A percentile compares a stretch with the other conserved stretches of the same genome.
Evolutionary conservation across 2,113 vertebrate species (phyloP).

Genomic region (Ptilonorhynchus violaceus): DNA sequence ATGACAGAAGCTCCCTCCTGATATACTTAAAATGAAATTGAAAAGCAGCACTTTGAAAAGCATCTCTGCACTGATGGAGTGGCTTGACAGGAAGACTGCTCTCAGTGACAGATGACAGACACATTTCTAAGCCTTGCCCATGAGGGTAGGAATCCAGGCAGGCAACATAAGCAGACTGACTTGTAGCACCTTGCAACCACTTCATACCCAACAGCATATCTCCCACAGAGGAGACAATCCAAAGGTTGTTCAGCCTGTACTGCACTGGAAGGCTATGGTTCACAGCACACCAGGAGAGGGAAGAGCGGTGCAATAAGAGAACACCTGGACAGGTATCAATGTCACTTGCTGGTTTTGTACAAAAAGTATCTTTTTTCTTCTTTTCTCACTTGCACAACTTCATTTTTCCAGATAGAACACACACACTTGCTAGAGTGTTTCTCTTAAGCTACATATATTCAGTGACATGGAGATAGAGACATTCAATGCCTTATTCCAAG

Average conservation of each 20-base stretch:
- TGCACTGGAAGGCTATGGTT: background rate
- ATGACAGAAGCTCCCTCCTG: background rate
- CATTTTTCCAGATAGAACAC: background rate
- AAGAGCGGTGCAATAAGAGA: background rate
- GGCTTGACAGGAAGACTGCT: background rate
- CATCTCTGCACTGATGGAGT: background rate
- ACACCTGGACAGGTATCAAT: background rate
- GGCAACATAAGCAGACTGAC: background rate
- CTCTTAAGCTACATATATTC: background rate
- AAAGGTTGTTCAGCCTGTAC: background rate
- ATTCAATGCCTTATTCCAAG: background rate
- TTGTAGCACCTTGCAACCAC: background rate
- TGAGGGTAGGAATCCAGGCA: background rate
- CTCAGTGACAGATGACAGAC: background rate
- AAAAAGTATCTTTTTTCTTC: background rate
- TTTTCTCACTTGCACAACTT: background rate
- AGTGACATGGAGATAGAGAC: fast-evolving
- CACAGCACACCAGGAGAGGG: background rate
- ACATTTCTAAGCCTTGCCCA: background rate
- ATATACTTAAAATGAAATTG: background rate
- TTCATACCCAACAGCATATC: background rate
- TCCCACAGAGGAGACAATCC: background rate
- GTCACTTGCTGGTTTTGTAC: background rate
- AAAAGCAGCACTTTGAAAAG: background rate
- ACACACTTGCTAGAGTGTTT: background rate